Conservation (phyloP, 2,113 vertebrate species). For the Callospermophilus lateralis region DNA sequence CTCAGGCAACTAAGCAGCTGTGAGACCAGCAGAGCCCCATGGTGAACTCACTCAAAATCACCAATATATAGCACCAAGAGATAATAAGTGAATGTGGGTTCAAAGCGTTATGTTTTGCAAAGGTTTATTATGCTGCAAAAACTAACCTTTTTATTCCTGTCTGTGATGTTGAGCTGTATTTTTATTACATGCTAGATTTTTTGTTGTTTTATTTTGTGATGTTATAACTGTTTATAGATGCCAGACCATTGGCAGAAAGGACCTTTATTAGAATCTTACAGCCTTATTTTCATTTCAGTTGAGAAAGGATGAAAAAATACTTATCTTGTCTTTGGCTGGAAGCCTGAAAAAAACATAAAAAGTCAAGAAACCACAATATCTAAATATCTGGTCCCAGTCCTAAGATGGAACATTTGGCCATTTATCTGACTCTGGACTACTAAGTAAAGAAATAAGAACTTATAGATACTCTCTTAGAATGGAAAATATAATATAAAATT, state of each 20-base stretch:
- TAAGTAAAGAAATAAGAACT: background rate
- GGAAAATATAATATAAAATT: background rate
- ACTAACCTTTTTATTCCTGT: background rate
- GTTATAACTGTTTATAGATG: background rate
- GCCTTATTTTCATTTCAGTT: conserved; percentile 21
- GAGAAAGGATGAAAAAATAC: background rate
- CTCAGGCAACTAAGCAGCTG: background rate
- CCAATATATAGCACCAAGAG: no score
- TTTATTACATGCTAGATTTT: background rate
- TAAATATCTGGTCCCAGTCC: background rate
- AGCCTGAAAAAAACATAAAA: background rate
- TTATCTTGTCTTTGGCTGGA: background rate
- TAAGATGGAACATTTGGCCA: background rate
- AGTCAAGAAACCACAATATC: background rate
- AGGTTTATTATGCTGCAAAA: background rate
- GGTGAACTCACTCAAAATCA: background rate
- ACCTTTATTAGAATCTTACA: background rate
- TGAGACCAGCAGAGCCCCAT: background rate
- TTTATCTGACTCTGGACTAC: background rate
- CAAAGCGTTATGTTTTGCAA: background rate
- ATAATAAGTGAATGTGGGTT: background rate
- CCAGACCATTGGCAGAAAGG: background rate
- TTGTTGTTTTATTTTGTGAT: background rate
- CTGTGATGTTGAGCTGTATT: background rate
- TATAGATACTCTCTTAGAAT: background rate